These are phyloP conservation scores for Heliconius charithonia DNA, from an alignment of 2,888 invertebrate genomes.

Conservation along the genomic window DNA sequence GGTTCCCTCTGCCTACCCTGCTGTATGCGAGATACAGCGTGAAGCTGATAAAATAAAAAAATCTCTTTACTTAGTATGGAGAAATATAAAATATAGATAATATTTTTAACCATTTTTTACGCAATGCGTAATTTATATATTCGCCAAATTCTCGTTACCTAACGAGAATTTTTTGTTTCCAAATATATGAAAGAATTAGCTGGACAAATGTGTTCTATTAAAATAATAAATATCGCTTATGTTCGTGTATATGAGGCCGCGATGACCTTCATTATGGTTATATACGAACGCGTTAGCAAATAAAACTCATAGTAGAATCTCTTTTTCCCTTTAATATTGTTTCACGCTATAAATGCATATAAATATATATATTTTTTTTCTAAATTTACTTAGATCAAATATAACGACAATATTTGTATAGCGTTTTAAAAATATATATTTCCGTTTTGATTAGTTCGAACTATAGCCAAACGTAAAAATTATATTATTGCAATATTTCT, in stretches of 20 bases:
- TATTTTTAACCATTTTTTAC: no score
- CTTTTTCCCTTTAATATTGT: not conserved
- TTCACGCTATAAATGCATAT: not conserved
- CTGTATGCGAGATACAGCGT: no score
- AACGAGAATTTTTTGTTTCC: not conserved
- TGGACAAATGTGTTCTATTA: conserved; percentile 22
- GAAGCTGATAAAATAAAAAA: no score
- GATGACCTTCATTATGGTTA: not conserved
- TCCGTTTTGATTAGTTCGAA: no score
- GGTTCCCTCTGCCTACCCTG: no score
- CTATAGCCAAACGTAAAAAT: no score
- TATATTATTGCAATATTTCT: no score
- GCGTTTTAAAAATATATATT: no score
- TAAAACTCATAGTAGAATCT: not conserved
- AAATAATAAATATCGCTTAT: conserved; percentile 21
- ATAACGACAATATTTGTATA: not conserved
- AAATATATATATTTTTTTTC: not conserved
- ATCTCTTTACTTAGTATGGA: no score
- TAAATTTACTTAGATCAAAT: not conserved
- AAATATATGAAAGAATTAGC: not conserved
- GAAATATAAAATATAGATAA: no score
- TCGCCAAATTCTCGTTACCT: not conserved
- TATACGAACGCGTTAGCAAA: not conserved
- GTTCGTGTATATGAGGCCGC: not conserved
- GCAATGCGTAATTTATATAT: not conserved